phyloP scores from a whole-genome alignment of 1,140 invertebrate species.

The Macrotrachela quadricornifera region DNA sequence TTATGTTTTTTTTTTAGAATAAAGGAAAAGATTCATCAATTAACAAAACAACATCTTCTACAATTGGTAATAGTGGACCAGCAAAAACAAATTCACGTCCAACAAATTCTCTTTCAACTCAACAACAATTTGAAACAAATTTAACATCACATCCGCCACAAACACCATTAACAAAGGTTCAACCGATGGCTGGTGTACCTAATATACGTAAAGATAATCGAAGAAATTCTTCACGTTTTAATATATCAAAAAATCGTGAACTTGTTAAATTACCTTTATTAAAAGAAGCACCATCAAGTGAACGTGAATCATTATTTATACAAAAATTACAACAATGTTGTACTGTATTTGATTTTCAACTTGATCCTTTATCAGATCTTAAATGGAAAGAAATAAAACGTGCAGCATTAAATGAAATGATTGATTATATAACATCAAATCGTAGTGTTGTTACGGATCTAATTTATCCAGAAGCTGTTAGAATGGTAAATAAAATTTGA shows the following conservation, averaged over 20 bases:
- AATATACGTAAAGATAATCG: no score
- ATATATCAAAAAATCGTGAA: conserved; percentile 35
- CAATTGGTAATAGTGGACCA: no score
- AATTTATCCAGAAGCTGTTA: conserved; percentile 81
- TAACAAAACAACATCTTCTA: no score
- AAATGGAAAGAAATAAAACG: conserved; percentile 99
- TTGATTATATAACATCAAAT: conserved; percentile 72
- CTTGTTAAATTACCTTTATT: conserved; percentile 52
- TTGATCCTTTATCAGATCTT: conserved; percentile 79
- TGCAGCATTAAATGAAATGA: conserved; percentile 60
- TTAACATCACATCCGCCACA: no score
- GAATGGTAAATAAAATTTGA: conserved; percentile 80
- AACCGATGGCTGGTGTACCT: no score
- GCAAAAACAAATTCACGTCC: no score
- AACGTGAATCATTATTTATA: conserved; percentile 26
- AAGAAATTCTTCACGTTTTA: no score
- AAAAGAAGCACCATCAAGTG: conserved; percentile 55
- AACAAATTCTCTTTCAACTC: no score
- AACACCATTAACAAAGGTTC: no score
- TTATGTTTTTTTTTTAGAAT: no score
- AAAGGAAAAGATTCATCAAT: no score
- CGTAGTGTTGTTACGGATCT: conserved; percentile 72
- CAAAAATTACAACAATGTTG: conserved; percentile 29
- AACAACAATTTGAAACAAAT: no score
- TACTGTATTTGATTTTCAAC: conserved; percentile 47